phyloP scores from a whole-genome alignment of 2,888 invertebrate genomes.

The Cephus nigrinus region DNA sequence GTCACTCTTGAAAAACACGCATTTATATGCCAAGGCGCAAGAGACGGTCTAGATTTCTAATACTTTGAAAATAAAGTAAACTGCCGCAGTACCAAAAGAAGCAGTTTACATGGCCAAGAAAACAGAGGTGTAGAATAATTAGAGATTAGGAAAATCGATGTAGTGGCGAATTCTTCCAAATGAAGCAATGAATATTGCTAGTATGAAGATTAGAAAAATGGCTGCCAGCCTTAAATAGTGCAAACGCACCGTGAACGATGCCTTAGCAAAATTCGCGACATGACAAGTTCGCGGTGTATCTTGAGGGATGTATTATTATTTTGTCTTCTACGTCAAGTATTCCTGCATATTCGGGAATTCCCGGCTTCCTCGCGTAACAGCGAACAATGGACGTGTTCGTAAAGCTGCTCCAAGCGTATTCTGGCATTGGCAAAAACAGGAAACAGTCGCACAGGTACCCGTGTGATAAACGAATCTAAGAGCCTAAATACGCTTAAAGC shows the following conservation, averaged over 20 bases:
- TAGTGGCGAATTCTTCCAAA: not conserved
- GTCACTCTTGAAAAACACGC: not conserved
- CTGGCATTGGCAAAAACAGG: not conserved
- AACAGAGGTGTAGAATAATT: not conserved
- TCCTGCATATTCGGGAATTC: conserved; percentile 1
- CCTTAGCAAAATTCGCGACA: conserved; percentile 13
- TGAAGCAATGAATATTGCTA: not conserved
- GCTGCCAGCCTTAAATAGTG: conserved; percentile 15
- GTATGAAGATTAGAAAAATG: not conserved
- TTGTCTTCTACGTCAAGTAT: not conserved
- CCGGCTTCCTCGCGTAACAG: not conserved
- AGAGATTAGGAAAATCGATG: not conserved
- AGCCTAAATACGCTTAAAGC: not conserved
- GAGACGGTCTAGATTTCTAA: not conserved
- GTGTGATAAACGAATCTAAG: not conserved
- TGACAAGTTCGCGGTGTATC: not conserved
- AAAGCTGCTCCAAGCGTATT: conserved; percentile 3
- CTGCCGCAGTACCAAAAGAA: not conserved
- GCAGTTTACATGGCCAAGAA: not conserved
- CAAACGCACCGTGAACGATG: conserved; percentile 18
- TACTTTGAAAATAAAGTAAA: not conserved
- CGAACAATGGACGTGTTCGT: not conserved
- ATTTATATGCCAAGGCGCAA: not conserved
- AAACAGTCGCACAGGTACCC: not conserved
- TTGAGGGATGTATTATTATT: not conserved